Percentiles rank a stretch among this genome's conserved stretches.
phyloP scores from a whole-genome alignment of 2,888 invertebrate species.

The Steinernema scapterisci region DNA sequence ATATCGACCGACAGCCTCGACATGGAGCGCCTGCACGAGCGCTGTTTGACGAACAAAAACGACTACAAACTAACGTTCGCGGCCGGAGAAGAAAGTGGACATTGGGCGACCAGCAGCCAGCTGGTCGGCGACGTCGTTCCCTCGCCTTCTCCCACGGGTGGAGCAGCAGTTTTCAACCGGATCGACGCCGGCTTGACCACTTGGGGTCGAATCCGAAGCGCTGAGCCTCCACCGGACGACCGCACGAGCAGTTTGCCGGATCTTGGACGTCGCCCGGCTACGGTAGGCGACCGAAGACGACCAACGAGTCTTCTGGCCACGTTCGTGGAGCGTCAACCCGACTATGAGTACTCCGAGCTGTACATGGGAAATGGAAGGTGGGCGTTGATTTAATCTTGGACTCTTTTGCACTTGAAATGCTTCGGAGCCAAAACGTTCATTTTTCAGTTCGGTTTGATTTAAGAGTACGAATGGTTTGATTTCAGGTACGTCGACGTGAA shows the following conservation, averaged over 20 bases:
- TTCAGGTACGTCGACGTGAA: constrained; percentile 62
- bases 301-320: constrained; percentile 59
- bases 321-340: constrained; percentile 53
- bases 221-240: constrained; percentile 51
- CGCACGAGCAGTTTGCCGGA: constrained; percentile 50
- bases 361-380: constrained; percentile 51
- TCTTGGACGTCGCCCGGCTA: constrained; percentile 32
- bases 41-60: constrained; percentile 57
- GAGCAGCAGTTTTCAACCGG: not conserved
- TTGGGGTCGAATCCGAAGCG: constrained; percentile 65
- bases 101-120: constrained; percentile 56
- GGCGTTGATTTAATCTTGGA: too few relatives aligned
- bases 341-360: constrained; percentile 51
- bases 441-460: not conserved
- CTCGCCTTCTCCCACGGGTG: constrained; percentile 11
- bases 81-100: constrained; percentile 58
- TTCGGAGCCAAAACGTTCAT: not conserved
- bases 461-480: not conserved
- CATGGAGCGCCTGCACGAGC: constrained; percentile 54
- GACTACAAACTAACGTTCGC: constrained; percentile 67
- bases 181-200: constrained; percentile 55
- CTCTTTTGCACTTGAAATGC: too few relatives aligned
- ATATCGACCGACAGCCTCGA: constrained; percentile 66
- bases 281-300: constrained; percentile 37
- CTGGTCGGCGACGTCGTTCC: constrained; percentile 2